Base-by-base conservation (phyloP, 92 coral and sea anemone species). In the Phenganax stokvisi region DNA sequence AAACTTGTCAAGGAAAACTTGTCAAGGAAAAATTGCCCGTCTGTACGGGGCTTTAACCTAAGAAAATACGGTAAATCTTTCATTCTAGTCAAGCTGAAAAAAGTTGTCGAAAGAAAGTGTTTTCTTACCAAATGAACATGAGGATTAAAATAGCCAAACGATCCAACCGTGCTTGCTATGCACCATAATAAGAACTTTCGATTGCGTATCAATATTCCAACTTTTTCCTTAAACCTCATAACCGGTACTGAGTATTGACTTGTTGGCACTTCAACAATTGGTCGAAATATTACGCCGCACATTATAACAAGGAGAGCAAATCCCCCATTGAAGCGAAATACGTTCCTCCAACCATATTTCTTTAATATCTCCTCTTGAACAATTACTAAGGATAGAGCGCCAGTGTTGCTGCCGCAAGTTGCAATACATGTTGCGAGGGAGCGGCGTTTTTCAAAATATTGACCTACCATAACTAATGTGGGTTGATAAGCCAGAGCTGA, bases 381-480 rank as follows among this genome's bases (percentile, higher is more conserved):
- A 10, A 93, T 93, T 16, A 97, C 99, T 0, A 96, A 79, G 1
- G 89, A 90, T 17, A 96, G 86, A 0, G 99, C 99, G 51, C 99
- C 99, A 2, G 92, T 58, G 80, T 96, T 96, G 9, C 99, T 93
- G 0, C 99, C 99, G 20, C 96, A 90, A 3, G 99, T 86, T 8
- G 99, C 99, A 12, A 96, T 87, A 0, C 97, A 97, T 12, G 99
- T 96, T 11, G 99, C 99, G 37, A 92, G 84, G 29, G 97, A 92
- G 64, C 99, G 92, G 51, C 87, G 92, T 73, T 89, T 89, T 56
- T 96, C 96, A 47, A 92, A 92, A 63, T 96, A 90, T 73, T 85
- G 84, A 3, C 96, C 97, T 6, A 96, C 92, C 96, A 96, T 92
- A 10, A 96, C 96, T 0, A 96, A 88, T 0, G 99, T 91, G 30